Percentiles rank a stretch among this genome's conserved stretches.
Conservation (phyloP, 2,888 invertebrate species). For the Hydraecia micacea region DNA sequence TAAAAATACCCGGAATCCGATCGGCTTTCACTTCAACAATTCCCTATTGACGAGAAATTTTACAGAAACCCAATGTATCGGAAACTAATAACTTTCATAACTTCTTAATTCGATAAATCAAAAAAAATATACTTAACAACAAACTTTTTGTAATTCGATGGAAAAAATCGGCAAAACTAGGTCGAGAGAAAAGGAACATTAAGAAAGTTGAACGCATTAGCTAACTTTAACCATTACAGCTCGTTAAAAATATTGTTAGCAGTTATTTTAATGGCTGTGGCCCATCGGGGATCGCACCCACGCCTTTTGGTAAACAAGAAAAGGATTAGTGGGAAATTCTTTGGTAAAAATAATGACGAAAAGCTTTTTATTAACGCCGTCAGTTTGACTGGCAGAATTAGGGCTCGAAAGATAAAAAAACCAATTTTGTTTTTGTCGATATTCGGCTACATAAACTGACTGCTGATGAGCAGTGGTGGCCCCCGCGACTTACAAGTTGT, state of each 20-base stretch:
- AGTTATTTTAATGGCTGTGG: constrained; percentile 58
- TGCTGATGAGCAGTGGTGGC: not conserved
- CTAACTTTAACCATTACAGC: constrained; percentile 74
- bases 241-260: constrained; percentile 75
- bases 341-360: constrained; percentile 25
- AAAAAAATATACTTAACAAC: constrained; percentile 55
- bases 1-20: not conserved
- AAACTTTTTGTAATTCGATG: constrained; percentile 56
- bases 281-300: constrained; percentile 24
- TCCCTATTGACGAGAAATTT: not conserved
- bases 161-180: constrained; percentile 64
- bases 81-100: constrained; percentile 13
- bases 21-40: not conserved
- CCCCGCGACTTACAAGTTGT: too few species aligned
- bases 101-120: constrained; percentile 25
- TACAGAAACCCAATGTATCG: constrained; percentile 1
- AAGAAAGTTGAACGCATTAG: constrained; percentile 72
- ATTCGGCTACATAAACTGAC: constrained; percentile 7
- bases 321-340: constrained; percentile 46
- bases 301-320: constrained; percentile 45
- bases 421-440: constrained; percentile 11
- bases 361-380: constrained; percentile 28
- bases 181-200: constrained; percentile 70
- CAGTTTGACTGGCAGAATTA: constrained; percentile 39
- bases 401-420: constrained; percentile 22